These are phyloP conservation scores for Prietella phreatophila DNA, from an alignment of 2,113 vertebrate genomes.

Conservation along the genomic window DNA sequence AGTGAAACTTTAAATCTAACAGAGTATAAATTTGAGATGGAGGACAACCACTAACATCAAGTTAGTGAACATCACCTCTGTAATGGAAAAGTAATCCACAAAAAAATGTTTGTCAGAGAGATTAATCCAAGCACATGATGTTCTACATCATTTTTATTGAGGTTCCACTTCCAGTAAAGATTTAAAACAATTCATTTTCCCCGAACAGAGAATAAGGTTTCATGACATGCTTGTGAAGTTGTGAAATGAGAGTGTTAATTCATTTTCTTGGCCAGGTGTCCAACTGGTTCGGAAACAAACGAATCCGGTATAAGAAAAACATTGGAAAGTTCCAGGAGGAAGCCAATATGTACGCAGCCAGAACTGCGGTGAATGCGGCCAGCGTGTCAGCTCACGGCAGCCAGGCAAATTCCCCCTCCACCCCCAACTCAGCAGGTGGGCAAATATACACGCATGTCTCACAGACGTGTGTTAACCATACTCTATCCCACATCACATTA, in stretches of 20 bases:
- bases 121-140: not conserved
- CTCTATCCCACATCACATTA: not conserved
- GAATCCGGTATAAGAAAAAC: slow-evolving; percentile 99
- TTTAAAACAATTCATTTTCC: not conserved
- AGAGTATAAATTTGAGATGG: slow-evolving; percentile 16
- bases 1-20: slow-evolving; percentile 30
- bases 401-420: slow-evolving; percentile 98
- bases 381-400: slow-evolving; percentile 97
- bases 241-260: not conserved
- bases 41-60: not conserved
- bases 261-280: slow-evolving; percentile 81
- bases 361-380: slow-evolving; percentile 95
- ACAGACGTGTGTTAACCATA: slow-evolving; percentile 41
- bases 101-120: not conserved
- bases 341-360: slow-evolving; percentile 99
- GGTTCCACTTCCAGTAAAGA: not conserved
- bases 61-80: not conserved
- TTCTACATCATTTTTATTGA: not conserved
- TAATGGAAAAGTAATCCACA: not conserved
- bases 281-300: slow-evolving; percentile 99
- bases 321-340: slow-evolving; percentile 99
- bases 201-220: not conserved
- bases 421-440: slow-evolving; percentile 99
- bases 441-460: slow-evolving; percentile 56
- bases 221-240: not conserved